These are phyloP conservation scores for Xyliphius kryptos DNA, from an alignment of 2,113 vertebrate genomes.

Conservation along the genomic window DNA sequence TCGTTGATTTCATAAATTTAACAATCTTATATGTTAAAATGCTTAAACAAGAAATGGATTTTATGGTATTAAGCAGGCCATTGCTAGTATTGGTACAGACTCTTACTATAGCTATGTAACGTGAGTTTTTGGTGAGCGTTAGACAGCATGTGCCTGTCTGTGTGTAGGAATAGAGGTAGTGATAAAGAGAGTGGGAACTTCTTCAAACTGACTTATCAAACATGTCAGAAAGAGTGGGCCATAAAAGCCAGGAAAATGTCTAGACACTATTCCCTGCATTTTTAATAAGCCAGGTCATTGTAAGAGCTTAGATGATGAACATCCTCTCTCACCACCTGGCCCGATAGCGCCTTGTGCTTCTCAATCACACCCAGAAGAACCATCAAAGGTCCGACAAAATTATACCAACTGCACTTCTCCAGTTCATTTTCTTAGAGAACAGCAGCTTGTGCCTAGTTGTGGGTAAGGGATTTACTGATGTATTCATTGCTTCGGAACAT, in stretches of 20 bases:
- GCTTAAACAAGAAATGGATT: too few relatives aligned
- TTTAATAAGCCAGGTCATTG: constrained; percentile 7
- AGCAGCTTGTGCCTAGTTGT: background rate
- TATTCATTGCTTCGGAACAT: background rate
- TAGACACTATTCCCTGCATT: constrained; percentile 21
- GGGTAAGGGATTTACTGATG: background rate
- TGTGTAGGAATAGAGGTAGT: background rate
- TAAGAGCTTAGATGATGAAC: constrained; percentile 16
- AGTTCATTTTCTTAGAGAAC: background rate
- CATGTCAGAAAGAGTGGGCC: background rate
- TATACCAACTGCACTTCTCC: background rate
- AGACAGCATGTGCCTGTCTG: background rate
- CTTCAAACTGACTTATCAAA: background rate
- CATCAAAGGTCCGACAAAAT: background rate
- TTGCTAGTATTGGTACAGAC: too few relatives aligned
- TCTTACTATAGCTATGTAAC: too few relatives aligned
- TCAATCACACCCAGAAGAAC: background rate
- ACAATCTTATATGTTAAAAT: too few relatives aligned
- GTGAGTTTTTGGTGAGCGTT: background rate
- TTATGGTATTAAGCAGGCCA: too few relatives aligned
- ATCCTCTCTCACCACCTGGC: background rate
- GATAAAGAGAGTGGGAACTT: background rate
- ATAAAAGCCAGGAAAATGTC: constrained; percentile 24
- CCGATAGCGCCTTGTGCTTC: background rate
- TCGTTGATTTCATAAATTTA: too few relatives aligned